phyloP scores from a whole-genome alignment of 2,888 invertebrate species.

The Plebejus anna region DNA sequence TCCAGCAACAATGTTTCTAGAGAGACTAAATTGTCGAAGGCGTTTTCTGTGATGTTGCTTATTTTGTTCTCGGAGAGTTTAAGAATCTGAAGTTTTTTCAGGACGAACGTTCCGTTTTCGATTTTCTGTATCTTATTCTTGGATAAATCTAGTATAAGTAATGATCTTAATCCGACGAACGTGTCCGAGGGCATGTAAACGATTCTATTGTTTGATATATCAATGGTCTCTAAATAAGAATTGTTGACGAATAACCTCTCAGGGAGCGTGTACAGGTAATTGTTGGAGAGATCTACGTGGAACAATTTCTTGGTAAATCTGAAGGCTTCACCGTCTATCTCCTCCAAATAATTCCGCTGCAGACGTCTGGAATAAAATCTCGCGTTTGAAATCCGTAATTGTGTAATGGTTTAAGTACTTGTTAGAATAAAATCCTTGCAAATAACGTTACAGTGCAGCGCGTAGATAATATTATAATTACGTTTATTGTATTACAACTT shows the following conservation, averaged over 20 bases:
- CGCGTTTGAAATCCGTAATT: constrained; percentile 7
- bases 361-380: constrained; percentile 78
- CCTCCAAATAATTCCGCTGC: constrained; percentile 83
- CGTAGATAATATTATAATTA: neutral
- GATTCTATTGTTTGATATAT: constrained; percentile 84
- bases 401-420: neutral
- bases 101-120: constrained; percentile 78
- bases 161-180: constrained; percentile 77
- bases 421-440: neutral
- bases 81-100: constrained; percentile 80
- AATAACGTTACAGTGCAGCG: neutral
- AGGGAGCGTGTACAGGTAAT: constrained; percentile 80
- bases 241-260: constrained; percentile 80
- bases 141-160: constrained; percentile 85
- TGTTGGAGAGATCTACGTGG: constrained; percentile 84
- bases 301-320: constrained; percentile 80
- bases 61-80: constrained; percentile 86
- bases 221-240: constrained; percentile 80
- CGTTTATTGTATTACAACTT: neutral
- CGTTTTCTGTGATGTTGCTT: constrained; percentile 76
- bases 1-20: constrained; percentile 77
- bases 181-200: constrained; percentile 77
- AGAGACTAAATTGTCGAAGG: constrained; percentile 74
- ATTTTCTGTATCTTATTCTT: constrained; percentile 82
- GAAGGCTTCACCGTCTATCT: constrained; percentile 80